phyloP scores from a whole-genome alignment of 2,113 vertebrate genomes.

The Orthonyx spaldingii region DNA sequence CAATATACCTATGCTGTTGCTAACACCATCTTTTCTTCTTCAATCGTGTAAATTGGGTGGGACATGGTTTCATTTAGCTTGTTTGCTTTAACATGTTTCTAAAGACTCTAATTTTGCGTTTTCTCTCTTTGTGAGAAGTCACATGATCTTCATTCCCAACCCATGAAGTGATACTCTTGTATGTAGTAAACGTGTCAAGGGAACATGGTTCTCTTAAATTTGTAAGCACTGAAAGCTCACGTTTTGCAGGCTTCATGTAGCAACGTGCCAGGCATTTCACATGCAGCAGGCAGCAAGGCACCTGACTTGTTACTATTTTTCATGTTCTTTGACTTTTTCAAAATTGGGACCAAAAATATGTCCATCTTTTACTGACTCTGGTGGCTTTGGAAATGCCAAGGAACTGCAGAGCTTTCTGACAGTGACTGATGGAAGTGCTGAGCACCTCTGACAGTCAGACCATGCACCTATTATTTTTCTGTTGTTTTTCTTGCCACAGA shows the following conservation, averaged over 20 bases:
- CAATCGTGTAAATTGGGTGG: neutral
- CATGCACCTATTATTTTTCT: neutral
- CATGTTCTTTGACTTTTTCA: neutral
- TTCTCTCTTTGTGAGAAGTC: neutral
- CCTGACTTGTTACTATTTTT: too few species aligned
- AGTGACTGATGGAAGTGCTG: neutral
- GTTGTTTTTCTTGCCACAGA: neutral
- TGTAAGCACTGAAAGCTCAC: neutral
- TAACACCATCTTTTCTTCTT: neutral
- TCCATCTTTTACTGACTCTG: neutral
- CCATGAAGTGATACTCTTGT: fast-evolving
- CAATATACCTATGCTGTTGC: too few species aligned
- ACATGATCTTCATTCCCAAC: neutral
- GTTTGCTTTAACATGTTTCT: neutral
- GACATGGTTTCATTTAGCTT: neutral
- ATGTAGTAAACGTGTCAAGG: neutral
- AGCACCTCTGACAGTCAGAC: neutral
- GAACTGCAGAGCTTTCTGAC: neutral
- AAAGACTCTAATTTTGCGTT: neutral
- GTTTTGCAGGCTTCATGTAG: fast-evolving
- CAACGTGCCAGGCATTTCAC: neutral
- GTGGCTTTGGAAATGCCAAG: neutral
- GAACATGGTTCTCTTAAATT: neutral
- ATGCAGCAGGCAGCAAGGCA: neutral
- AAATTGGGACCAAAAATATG: neutral